phyloP scores from a whole-genome alignment of 1,140 invertebrate genomes.

The Diploscapter pachys region DNA sequence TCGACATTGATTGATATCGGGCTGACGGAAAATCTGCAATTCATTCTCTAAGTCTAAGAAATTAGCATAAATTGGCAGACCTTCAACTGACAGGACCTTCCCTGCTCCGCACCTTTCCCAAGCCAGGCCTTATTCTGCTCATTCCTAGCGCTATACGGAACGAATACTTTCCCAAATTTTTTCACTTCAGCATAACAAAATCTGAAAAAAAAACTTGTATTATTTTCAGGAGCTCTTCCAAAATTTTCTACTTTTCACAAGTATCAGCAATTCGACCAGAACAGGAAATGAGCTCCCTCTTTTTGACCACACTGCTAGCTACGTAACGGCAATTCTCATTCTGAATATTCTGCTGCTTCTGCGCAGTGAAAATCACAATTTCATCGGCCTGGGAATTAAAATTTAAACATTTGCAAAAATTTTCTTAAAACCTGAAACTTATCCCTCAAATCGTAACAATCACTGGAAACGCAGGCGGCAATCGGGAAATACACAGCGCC shows the following conservation, averaged over 20 bases:
- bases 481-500: constrained; percentile 28
- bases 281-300: constrained; percentile 4
- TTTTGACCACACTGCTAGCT: constrained; percentile 19
- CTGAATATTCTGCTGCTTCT: constrained; percentile 13
- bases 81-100: too few species aligned
- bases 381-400: constrained; percentile 6
- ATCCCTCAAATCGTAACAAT: constrained; percentile 24
- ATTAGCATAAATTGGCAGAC: too few species aligned
- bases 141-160: neutral
- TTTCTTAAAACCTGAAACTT: constrained; percentile 15
- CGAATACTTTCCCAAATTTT: constrained; percentile 22
- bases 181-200: constrained; percentile 24
- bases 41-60: too few species aligned
- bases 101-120: too few species aligned
- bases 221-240: neutral
- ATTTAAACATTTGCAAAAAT: constrained; percentile 17
- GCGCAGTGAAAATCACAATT: constrained; percentile 24
- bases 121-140: too few species aligned
- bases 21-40: too few species aligned
- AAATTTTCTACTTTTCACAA: constrained; percentile 21
- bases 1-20: too few species aligned
- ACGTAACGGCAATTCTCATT: constrained; percentile 18
- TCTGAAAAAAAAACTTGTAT: neutral
- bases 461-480: neutral
- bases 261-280: constrained; percentile 23